These are phyloP conservation scores for Hydrotaea diabolus DNA, from an alignment of 2,888 invertebrate genomes.

Conservation along the genomic window DNA sequence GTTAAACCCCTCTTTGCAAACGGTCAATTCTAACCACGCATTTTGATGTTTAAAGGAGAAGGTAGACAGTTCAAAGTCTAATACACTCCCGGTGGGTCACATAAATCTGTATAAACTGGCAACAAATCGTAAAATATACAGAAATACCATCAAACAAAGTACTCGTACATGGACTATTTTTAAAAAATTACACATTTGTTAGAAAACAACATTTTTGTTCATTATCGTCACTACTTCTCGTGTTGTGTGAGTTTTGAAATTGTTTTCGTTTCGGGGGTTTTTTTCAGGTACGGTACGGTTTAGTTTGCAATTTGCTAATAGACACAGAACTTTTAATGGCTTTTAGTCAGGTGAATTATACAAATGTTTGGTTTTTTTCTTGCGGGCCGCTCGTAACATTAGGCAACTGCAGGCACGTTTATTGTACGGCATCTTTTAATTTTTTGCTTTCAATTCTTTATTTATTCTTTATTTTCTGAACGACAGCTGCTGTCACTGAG, in stretches of 20 bases:
- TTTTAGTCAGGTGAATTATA: constrained; percentile 38
- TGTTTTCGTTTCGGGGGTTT: no score
- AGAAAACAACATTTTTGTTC: background rate
- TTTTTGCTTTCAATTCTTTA: background rate
- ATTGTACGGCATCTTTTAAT: background rate
- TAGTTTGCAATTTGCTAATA: constrained; percentile 19
- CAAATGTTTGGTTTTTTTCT: background rate
- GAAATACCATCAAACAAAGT: background rate
- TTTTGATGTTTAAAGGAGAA: no score
- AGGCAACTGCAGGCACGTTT: constrained; percentile 13
- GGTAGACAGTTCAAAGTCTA: no score
- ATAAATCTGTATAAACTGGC: no score
- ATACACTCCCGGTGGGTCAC: no score
- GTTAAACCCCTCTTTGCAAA: no score
- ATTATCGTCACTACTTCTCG: constrained; percentile 2
- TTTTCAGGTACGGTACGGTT: background rate
- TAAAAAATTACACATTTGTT: constrained; percentile 21
- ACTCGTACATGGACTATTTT: constrained; percentile 14
- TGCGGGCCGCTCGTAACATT: constrained; percentile 7
- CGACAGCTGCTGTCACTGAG: constrained; percentile 1
- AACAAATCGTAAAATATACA: background rate
- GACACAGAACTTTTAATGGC: constrained; percentile 34
- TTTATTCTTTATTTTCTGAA: background rate
- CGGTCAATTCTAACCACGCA: no score
- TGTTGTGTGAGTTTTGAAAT: background rate